phyloP scores from a whole-genome alignment of 2,888 invertebrate species.

The Ophraella communa region DNA sequence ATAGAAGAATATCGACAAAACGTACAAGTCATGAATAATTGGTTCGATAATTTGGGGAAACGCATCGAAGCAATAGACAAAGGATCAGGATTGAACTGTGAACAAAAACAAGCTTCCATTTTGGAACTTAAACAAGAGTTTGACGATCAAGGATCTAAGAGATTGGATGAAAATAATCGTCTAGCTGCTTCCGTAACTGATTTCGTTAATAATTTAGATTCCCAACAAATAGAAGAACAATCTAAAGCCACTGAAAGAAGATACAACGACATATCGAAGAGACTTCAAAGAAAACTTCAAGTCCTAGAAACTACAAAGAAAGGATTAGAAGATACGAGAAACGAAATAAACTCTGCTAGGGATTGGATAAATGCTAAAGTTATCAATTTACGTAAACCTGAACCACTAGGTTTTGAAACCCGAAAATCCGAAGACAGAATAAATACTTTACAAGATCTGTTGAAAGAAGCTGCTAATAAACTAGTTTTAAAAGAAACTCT shows the following conservation, averaged over 20 bases:
- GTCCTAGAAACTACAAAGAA: constrained; percentile 84
- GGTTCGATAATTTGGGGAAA: constrained; percentile 82
- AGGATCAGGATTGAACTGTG: constrained; percentile 81
- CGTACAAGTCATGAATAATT: constrained; percentile 78
- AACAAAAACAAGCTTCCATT: constrained; percentile 79
- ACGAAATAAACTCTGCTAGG: constrained; percentile 79
- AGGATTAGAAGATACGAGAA: constrained; percentile 80
- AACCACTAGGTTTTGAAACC: constrained; percentile 77
- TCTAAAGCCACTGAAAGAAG: constrained; percentile 83
- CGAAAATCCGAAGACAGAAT: constrained; percentile 78
- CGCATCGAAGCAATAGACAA: constrained; percentile 84
- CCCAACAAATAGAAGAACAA: constrained; percentile 90
- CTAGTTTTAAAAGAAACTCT: constrained; percentile 82
- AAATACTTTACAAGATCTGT: constrained; percentile 72
- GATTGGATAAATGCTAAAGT: constrained; percentile 82
- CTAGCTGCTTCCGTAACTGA: constrained; percentile 76
- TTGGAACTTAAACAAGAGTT: constrained; percentile 77
- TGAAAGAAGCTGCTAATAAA: constrained; percentile 86
- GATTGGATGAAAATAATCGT: constrained; percentile 73
- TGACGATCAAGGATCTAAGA: constrained; percentile 73
- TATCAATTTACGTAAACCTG: constrained; percentile 69
- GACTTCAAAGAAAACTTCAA: constrained; percentile 83
- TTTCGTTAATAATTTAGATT: constrained; percentile 85
- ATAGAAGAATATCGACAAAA: constrained; percentile 80
- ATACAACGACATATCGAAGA: constrained; percentile 83